Percentiles rank a stretch among this genome's conserved stretches.
Evolutionary conservation across 1,140 invertebrate genomes (phyloP).

Genomic region (Halictus rubicundus): DNA sequence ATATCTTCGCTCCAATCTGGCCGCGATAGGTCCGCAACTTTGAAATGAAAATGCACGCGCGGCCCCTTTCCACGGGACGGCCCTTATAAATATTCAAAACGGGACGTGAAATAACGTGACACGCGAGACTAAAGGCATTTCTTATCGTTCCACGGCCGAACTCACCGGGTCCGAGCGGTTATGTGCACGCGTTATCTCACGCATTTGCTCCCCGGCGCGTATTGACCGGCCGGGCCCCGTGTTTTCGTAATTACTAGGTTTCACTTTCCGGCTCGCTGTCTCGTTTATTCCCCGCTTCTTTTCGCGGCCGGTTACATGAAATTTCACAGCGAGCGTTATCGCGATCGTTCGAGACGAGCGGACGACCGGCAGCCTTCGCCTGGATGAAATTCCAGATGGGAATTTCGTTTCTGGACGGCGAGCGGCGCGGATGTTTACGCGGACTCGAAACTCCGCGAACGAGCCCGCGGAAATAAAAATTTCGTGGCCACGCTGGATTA

Average conservation of each 20-base stretch:
- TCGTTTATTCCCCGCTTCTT: conserved; percentile 11
- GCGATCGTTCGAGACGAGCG: background rate
- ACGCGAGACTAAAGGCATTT: conserved; percentile 77
- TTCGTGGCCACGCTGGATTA: too few species aligned
- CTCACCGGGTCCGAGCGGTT: background rate
- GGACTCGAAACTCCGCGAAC: too few species aligned
- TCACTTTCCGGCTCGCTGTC: conserved; percentile 21
- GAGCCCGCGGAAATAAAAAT: too few species aligned
- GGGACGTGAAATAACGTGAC: conserved; percentile 75
- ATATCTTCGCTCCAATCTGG: conserved; percentile 76
- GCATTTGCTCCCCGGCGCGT: conserved; percentile 54
- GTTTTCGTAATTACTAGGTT: conserved; percentile 36
- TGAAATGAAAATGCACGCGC: conserved; percentile 76
- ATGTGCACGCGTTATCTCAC: conserved; percentile 61
- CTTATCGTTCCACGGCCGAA: conserved; percentile 71
- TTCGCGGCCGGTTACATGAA: conserved; percentile 4
- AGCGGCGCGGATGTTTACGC: background rate
- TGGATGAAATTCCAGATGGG: conserved; percentile 13
- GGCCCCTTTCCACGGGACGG: conserved; percentile 67
- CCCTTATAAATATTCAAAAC: conserved; percentile 79
- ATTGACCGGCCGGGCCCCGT: conserved; percentile 23
- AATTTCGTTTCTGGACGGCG: background rate
- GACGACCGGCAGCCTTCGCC: background rate
- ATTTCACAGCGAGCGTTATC: conserved; percentile 4
- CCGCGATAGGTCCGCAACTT: conserved; percentile 74